Conservation (phyloP, 2,797 vertebrate species). For the Nannoperca australis region DNA sequence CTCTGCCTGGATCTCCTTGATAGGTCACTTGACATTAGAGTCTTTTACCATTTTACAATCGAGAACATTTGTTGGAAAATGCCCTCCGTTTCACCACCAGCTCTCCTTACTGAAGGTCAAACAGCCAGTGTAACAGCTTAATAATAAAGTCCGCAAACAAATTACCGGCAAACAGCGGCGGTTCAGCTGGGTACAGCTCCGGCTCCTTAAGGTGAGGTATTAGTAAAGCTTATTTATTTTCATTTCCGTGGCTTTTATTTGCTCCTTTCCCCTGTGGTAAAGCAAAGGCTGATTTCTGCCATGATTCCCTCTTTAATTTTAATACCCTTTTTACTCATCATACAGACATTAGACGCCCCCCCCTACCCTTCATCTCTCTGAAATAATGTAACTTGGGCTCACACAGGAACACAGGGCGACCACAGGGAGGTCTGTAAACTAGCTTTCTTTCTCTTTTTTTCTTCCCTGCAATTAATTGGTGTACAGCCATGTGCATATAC, state of each 20-base stretch:
- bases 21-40: slow-evolving; percentile 33
- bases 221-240: slow-evolving; percentile 94
- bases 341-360: slow-evolving; percentile 93
- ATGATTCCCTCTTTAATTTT: slow-evolving; percentile 99
- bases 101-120: slow-evolving; percentile 95
- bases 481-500: slow-evolving; percentile 94
- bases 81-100: slow-evolving; percentile 33
- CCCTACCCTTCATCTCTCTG: slow-evolving; percentile 79
- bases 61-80: slow-evolving; percentile 57
- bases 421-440: slow-evolving; percentile 93
- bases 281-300: slow-evolving; percentile 93
- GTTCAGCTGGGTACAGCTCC: slow-evolving; percentile 88
- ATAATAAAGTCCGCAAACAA: slow-evolving; percentile 86
- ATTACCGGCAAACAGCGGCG: slow-evolving; percentile 82
- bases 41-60: slow-evolving; percentile 21
- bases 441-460: slow-evolving; percentile 87
- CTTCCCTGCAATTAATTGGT: slow-evolving; percentile 94
- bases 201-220: slow-evolving; percentile 98
- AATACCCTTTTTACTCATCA: slow-evolving; percentile 98
- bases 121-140: slow-evolving; percentile 89
- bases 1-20: neutral
- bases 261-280: slow-evolving; percentile 94
- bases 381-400: slow-evolving; percentile 90
- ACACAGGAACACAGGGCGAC: slow-evolving; percentile 92
- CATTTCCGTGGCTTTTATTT: slow-evolving; percentile 98